Conservation (phyloP, 2,113 vertebrate species). For the Seriola rivoliana region DNA sequence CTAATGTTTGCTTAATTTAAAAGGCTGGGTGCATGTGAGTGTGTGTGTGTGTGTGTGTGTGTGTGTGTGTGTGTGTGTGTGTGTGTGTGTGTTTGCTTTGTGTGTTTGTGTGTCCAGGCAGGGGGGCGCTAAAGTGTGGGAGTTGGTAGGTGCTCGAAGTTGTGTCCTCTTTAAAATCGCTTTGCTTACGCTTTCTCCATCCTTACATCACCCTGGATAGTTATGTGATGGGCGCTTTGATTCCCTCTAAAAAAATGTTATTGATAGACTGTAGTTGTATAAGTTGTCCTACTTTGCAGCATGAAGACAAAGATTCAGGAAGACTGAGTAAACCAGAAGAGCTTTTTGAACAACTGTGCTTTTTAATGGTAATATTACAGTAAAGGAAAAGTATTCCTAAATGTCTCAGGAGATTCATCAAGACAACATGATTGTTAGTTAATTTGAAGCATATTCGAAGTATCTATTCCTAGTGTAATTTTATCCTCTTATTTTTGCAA, state of each 20-base stretch:
- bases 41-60: slow-evolving; percentile 32
- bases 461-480: slow-evolving; percentile 50
- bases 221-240: slow-evolving; percentile 58
- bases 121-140: slow-evolving; percentile 61
- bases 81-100: slow-evolving; percentile 21
- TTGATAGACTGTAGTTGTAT: slow-evolving; percentile 60
- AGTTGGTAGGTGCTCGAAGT: slow-evolving; percentile 62
- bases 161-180: slow-evolving; percentile 65
- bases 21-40: slow-evolving; percentile 39
- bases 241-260: slow-evolving; percentile 47
- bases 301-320: slow-evolving; percentile 1
- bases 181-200: slow-evolving; percentile 74
- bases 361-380: neutral
- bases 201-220: slow-evolving; percentile 72
- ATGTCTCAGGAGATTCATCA: slow-evolving; percentile 20
- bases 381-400: neutral
- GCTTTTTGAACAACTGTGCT: neutral
- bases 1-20: slow-evolving; percentile 35
- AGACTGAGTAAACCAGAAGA: neutral
- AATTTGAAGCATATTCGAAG: slow-evolving; percentile 28
- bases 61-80: too few relatives aligned
- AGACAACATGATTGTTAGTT: slow-evolving; percentile 30
- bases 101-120: slow-evolving; percentile 51
- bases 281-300: slow-evolving; percentile 52
- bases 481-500: slow-evolving; percentile 47